Conservation (phyloP, 2,888 invertebrate species). For the Agriopis marginaria region DNA sequence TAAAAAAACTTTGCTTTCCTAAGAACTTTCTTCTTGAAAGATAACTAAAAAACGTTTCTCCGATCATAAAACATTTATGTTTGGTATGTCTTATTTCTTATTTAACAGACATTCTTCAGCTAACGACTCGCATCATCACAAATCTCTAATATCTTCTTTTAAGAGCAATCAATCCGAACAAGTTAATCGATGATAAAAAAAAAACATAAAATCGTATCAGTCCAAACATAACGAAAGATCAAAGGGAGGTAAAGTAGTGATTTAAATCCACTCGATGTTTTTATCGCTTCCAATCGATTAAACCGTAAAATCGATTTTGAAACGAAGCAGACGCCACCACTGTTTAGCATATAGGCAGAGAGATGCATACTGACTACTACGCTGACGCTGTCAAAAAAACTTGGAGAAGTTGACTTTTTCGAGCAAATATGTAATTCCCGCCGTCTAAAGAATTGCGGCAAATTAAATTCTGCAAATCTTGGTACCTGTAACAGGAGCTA, state of each 20-base stretch:
- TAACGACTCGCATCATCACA: constrained; percentile 9
- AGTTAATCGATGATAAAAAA: constrained; percentile 28
- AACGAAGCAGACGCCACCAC: constrained; percentile 59
- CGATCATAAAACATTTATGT: constrained; percentile 4
- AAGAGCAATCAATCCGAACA: constrained; percentile 21
- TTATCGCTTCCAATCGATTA: constrained; percentile 44
- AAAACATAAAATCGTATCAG: constrained; percentile 22
- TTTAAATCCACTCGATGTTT: constrained; percentile 39
- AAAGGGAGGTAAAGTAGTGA: constrained; percentile 26
- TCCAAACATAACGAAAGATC: constrained; percentile 27
- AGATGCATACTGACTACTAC: not conserved
- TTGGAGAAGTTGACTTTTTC: not conserved
- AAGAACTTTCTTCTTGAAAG: not conserved
- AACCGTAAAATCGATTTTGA: constrained; percentile 51
- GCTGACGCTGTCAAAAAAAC: not conserved
- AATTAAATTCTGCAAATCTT: too few relatives aligned
- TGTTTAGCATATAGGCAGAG: constrained; percentile 34
- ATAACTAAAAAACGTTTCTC: constrained; percentile 9
- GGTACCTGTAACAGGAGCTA: too few relatives aligned
- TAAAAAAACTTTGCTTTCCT: too few relatives aligned
- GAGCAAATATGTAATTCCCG: too few relatives aligned
- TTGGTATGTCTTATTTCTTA: constrained; percentile 1
- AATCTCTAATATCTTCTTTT: constrained; percentile 4
- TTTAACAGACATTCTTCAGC: constrained; percentile 5
- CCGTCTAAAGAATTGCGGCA: too few relatives aligned